phyloP scores from a whole-genome alignment of 2,797 vertebrate genomes.

The Propithecus perrieri region DNA sequence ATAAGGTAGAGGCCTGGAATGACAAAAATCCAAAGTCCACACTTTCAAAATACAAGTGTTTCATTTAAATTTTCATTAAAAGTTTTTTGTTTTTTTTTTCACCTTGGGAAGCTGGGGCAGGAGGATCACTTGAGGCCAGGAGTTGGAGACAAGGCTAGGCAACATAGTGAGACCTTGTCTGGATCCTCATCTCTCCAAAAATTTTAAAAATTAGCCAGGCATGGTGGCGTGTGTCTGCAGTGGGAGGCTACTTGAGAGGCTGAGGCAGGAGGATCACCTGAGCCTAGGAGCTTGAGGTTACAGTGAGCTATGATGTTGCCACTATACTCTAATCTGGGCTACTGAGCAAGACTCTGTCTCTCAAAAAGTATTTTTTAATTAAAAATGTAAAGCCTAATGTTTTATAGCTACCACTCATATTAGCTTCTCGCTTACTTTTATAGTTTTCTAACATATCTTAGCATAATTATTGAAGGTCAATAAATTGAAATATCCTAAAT shows the following conservation, averaged over 20 bases:
- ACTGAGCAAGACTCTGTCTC: no score
- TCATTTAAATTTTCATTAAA: not conserved
- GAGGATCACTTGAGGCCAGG: not conserved
- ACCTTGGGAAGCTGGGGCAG: not conserved
- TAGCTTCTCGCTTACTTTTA: not conserved
- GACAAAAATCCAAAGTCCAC: not conserved
- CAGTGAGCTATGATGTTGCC: no score
- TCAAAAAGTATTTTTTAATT: no score
- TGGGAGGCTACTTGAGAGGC: no score
- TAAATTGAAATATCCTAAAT: not conserved
- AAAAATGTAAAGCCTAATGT: not conserved
- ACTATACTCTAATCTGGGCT: no score
- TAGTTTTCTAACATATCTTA: not conserved
- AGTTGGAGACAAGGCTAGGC: no score
- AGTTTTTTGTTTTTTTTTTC: no score
- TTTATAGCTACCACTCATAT: not conserved
- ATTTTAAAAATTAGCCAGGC: no score
- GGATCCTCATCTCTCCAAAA: no score
- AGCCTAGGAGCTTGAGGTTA: no score
- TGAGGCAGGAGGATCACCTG: not conserved
- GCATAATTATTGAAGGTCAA: not conserved
- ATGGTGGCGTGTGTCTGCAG: no score
- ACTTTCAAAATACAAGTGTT: not conserved
- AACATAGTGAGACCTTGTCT: no score
- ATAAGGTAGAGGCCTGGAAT: not conserved